Base-by-base conservation (phyloP, 2,888 invertebrate species). In the Serrognathus titanus region DNA sequence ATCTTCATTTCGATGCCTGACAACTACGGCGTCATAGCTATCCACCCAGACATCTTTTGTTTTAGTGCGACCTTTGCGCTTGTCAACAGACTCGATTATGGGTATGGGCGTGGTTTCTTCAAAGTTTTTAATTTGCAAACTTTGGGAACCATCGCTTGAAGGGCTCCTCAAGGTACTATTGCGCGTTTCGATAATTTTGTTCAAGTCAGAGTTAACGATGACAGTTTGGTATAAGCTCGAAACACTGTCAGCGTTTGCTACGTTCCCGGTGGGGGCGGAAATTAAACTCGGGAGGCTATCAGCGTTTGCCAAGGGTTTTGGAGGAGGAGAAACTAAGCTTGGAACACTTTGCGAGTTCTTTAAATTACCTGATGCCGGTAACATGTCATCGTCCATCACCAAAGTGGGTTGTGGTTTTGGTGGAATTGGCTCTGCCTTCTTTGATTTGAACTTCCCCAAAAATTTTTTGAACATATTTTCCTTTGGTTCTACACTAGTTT, bases 361-460 rank as follows among this genome's bases (percentile, higher is more conserved):
- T 4, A 13, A 11, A 45, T 45, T n/a, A 24, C 20, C 13, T 40
- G 16, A 1, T 4, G 45, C 10, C 4, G 16, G 20, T n/a, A n/a
- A 9, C 3, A 10, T 16, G 5, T 45, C 45, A 41, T 12, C 16
- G 4, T 13, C 49, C 13, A 48, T 13, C 13, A 16, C n/a, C 13
- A 40, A 39, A 10, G 35, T 1, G 24, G 24, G 24, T 13, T 43
- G 43, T 12, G 39, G n/a, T 39, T 11, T 39, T 39, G 11, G 39
- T 9, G 39, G 39, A 5, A 7, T 51, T 9, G 12, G 20, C 24
- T 53, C 43, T 7, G 7, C 55, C 51, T 59, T 64, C 64, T 60
- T 64, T 66, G 38, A 51, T 24, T 61, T 72, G 71, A 50, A 71
- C 66, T 59, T 72, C 68, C 47, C 65, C 57, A 39, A 72, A 63